phyloP scores from a whole-genome alignment of 1,140 invertebrate species.

The Brachionus manjavacas region DNA sequence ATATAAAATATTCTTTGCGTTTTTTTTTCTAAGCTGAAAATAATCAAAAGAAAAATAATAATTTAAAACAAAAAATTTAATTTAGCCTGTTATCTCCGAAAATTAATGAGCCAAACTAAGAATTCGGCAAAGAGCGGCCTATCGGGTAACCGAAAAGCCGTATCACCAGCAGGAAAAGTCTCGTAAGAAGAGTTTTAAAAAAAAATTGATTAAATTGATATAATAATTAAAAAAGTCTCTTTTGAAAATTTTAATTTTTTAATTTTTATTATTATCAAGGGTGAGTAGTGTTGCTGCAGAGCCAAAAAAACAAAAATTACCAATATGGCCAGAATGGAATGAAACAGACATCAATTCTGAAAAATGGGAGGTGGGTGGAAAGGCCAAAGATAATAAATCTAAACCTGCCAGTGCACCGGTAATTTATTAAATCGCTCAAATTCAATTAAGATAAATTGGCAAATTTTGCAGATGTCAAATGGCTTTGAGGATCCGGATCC shows the following conservation, averaged over 20 bases:
- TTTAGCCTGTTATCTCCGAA: background rate
- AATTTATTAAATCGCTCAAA: background rate
- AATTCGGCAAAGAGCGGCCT: constrained; percentile 6
- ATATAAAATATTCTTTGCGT: constrained; percentile 10
- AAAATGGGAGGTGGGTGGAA: constrained; percentile 54
- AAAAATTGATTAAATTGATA: background rate
- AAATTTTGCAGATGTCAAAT: constrained; percentile 42
- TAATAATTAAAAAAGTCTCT: background rate
- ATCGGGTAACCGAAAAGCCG: constrained; percentile 21
- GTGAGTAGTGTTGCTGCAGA: constrained; percentile 50
- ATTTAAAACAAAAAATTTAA: background rate
- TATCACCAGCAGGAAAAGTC: background rate
- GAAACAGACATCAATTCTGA: constrained; percentile 56
- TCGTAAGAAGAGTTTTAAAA: background rate
- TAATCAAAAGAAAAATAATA: background rate
- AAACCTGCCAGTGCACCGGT: constrained; percentile 51
- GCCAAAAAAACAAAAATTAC: constrained; percentile 48
- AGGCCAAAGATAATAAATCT: constrained; percentile 50
- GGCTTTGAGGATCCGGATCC: constrained; percentile 58
- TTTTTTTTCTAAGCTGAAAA: background rate
- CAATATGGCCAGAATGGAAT: constrained; percentile 57
- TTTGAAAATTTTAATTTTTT: background rate
- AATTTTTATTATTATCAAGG: background rate
- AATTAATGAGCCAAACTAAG: constrained; percentile 16
- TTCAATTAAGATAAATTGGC: background rate